Evolutionary conservation across 1,140 invertebrate genomes (phyloP), one percentile per base, ranked within the genome.

Genomic region (Heliothis subflexa): DNA sequence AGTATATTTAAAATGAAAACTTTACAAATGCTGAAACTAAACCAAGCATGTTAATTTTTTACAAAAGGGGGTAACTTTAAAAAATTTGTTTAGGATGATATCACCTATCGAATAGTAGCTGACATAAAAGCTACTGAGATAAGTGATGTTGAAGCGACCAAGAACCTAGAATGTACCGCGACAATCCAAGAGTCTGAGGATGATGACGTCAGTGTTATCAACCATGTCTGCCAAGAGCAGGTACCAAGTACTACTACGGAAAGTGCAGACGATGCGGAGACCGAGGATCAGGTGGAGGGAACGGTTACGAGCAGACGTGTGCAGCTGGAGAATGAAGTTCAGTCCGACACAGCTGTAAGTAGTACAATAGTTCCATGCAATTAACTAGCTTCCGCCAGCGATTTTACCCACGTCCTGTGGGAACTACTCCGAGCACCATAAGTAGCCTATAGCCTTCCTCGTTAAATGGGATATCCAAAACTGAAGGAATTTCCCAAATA

Each of bases 281-380:
- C 54, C 7, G 71, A 80, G 70, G 81, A 78, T 4, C 70, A 78
- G 25, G 33, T 7, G 7, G 62, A 66, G 64, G 47, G 73, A 25
- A 14, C 57, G 7, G 62, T 57, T 50, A 81, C 74, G 14, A 82
- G 87, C 72, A 76, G 79, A 78, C 89, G 89, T 16, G 83, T 94
- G 11, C 82, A 91, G 73, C 82, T 93, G 12, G 89, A 92, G 72
- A 94, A 92, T 89, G 92, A 94, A 87, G 88, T 91, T 5, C 84
- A 92, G 62, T 70, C 82, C 3, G 84, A 90, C 61, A 85, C 86
- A 78, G 85, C 82, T 64, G 92, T 93, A 75, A 86, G 88, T 84
- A 79, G 16, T 73, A 57, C 16, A 12, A 52, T 73, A 54, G 21
- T 25, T 25, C 0, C 2, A 25, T 25, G 21, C 21, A 25, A 25